phyloP scores from a whole-genome alignment of 2,113 vertebrate species.

The Nesoenas mayeri region DNA sequence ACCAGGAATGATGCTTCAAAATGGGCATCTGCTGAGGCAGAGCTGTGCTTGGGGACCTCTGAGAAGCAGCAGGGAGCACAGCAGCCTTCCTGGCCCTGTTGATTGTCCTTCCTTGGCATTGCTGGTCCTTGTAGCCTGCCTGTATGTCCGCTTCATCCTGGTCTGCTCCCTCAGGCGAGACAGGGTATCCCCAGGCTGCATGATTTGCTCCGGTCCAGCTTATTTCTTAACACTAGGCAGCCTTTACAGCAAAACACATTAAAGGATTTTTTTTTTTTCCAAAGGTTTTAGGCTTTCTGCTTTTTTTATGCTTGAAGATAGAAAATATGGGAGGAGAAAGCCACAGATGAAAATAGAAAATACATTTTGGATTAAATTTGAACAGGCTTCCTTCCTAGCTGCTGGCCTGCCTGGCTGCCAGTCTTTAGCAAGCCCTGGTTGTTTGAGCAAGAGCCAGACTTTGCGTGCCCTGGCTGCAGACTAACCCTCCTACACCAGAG shows the following conservation, averaged over 20 bases:
- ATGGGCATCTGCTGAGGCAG: neutral
- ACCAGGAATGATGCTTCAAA: rapidly evolving
- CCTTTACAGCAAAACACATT: constrained; percentile 31
- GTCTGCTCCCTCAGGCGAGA: neutral
- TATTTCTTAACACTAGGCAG: constrained; percentile 9
- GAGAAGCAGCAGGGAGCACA: neutral
- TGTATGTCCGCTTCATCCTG: neutral
- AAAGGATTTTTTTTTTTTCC: constrained; percentile 10
- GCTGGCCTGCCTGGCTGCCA: neutral
- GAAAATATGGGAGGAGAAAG: constrained; percentile 16
- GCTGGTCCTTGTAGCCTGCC: neutral
- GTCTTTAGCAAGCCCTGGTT: neutral
- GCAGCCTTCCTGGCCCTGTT: neutral
- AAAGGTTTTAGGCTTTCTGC: constrained; percentile 36
- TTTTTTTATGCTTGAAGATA: constrained; percentile 36
- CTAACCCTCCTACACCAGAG: neutral
- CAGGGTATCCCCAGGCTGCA: neutral
- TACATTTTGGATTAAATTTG: constrained; percentile 37
- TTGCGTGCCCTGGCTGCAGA: neutral
- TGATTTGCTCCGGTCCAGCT: neutral
- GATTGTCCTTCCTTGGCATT: neutral
- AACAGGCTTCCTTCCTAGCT: neutral
- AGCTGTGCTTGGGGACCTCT: neutral
- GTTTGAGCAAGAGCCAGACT: neutral
- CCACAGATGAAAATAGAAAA: constrained; percentile 40